Conservation (phyloP, 2,888 invertebrate genomes). For the Aporophyla lueneburgensis region DNA sequence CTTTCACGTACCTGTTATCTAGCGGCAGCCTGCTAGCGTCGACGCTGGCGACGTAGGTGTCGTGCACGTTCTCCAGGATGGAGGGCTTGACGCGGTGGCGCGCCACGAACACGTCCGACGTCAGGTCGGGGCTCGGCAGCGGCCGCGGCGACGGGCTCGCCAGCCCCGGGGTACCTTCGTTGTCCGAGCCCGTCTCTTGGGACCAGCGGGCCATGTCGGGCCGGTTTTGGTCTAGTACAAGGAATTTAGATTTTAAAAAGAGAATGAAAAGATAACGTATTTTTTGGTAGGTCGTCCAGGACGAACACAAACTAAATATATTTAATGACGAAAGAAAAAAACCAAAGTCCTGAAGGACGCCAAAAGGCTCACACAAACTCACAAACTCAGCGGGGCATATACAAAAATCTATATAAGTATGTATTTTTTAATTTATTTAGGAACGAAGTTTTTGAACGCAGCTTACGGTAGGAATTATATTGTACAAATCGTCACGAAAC, state of each 20-base stretch:
- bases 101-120: constrained; percentile 91
- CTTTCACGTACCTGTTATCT: constrained; percentile 81
- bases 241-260: background rate
- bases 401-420: no score
- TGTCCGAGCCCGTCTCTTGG: constrained; percentile 95
- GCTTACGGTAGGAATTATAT: no score
- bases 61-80: constrained; percentile 91
- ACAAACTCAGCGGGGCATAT: no score
- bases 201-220: constrained; percentile 92
- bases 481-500: no score
- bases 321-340: background rate
- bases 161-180: constrained; percentile 88
- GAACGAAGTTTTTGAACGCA: no score
- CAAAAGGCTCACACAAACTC: no score
- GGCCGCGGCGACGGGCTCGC: constrained; percentile 91
- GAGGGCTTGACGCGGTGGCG: constrained; percentile 90
- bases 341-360: background rate
- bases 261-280: background rate
- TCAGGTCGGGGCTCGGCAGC: constrained; percentile 95
- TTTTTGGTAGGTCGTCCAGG: background rate
- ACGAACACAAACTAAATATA: background rate
- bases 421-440: no score
- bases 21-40: constrained; percentile 84
- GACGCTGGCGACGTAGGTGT: constrained; percentile 89
- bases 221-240: constrained; percentile 74